Evolutionary conservation across 53 echinoderm and acorn worm species (phyloP).

Genomic region (Paracentrotus lividus): DNA sequence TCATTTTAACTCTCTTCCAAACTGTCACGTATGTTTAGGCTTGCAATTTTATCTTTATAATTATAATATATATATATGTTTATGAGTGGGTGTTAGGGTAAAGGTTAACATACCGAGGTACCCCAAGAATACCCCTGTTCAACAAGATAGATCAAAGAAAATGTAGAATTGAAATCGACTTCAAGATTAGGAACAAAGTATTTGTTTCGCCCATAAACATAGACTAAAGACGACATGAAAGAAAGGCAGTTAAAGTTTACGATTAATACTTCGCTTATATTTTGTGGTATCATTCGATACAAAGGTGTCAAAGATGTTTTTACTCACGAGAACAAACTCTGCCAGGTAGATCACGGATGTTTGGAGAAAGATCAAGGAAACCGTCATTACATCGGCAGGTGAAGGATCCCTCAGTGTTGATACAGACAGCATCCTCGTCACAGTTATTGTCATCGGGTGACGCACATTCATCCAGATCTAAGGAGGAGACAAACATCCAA

Average conservation of each 20-base stretch:
- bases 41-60: neutral
- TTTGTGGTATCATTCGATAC: neutral
- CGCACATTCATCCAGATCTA: slow-evolving; percentile 55
- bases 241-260: neutral
- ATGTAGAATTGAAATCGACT: too few species aligned
- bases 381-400: slow-evolving; percentile 72
- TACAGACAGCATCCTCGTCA: slow-evolving; percentile 8
- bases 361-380: slow-evolving; percentile 62
- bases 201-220: too few species aligned
- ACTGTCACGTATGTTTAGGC: neutral
- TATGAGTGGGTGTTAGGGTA: too few species aligned
- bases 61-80: too few species aligned
- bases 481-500: neutral
- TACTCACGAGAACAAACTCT: slow-evolving; percentile 73
- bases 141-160: too few species aligned
- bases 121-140: too few species aligned
- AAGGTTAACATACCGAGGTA: too few species aligned
- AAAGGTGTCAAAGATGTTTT: too few species aligned
- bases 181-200: too few species aligned
- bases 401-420: slow-evolving; percentile 57
- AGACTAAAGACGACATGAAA: too few species aligned
- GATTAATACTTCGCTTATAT: neutral
- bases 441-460: slow-evolving; percentile 36
- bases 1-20: neutral
- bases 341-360: slow-evolving; percentile 63